These are phyloP conservation scores for Euplagia quadripunctaria DNA, from an alignment of 2,888 invertebrate genomes.

Conservation along the genomic window DNA sequence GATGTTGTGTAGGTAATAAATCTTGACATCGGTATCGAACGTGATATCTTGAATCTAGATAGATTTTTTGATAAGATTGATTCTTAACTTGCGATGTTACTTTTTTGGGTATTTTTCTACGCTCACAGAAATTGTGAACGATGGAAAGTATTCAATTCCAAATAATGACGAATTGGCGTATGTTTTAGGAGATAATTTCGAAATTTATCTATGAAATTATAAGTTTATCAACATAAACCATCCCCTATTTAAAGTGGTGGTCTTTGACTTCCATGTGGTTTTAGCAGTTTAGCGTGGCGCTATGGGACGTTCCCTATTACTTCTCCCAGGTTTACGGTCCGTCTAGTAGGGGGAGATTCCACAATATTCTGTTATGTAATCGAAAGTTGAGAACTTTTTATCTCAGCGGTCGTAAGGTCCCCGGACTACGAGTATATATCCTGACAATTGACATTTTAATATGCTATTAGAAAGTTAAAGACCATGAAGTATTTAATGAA, in stretches of 20 bases:
- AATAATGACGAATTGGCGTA: background rate
- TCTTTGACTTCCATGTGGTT: no score
- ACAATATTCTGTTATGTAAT: no score
- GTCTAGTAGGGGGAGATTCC: no score
- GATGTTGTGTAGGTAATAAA: background rate
- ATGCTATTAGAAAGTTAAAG: background rate
- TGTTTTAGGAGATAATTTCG: background rate
- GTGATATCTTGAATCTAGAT: background rate
- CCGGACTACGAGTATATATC: no score
- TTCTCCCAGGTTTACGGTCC: no score
- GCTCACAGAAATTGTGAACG: constrained; percentile 16
- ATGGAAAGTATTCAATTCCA: constrained; percentile 13
- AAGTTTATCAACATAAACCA: background rate
- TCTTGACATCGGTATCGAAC: background rate
- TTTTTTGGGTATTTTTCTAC: constrained; percentile 16
- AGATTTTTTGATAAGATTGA: background rate
- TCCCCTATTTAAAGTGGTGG: background rate
- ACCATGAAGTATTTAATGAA: background rate
- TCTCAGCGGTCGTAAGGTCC: no score
- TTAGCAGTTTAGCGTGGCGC: no score
- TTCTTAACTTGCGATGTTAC: background rate
- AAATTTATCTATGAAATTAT: background rate
- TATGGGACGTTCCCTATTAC: no score
- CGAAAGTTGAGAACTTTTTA: no score
- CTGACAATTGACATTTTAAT: no score